A percentile compares a stretch with the other conserved stretches of the same genome.
Conservation (phyloP, 2,113 vertebrate genomes). For the Acrocephalus arundinaceus region DNA sequence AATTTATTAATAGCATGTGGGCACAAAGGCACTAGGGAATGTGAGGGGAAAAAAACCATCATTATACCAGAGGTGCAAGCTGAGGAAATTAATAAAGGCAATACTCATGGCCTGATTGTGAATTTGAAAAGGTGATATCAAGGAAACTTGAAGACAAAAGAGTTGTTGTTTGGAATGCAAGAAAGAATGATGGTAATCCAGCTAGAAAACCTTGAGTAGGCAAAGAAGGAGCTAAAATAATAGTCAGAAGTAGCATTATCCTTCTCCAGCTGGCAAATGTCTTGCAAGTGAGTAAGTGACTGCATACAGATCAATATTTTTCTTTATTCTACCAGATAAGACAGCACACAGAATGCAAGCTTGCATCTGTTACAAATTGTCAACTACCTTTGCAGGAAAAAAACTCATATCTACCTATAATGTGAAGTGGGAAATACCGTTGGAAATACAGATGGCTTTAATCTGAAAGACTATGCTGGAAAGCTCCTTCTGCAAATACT, state of each 20-base stretch:
- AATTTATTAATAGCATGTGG: not conserved
- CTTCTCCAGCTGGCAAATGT: not conserved
- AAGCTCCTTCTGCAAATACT: not conserved
- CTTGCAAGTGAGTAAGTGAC: not conserved
- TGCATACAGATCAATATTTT: not conserved
- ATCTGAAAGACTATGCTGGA: not conserved
- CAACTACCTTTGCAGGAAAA: not conserved
- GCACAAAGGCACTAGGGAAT: not conserved
- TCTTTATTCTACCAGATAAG: not conserved
- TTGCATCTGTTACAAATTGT: not conserved
- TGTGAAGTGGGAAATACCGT: not conserved
- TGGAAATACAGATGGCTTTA: not conserved
- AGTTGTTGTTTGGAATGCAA: not conserved
- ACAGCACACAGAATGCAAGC: not conserved
- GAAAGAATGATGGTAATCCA: not conserved
- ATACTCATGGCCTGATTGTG: not conserved
- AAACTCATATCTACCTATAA: not conserved
- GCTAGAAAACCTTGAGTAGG: not conserved
- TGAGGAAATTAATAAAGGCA: not conserved
- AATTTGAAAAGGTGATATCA: not conserved
- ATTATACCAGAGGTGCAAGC: not conserved
- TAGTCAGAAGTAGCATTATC: not conserved
- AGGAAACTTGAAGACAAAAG: not conserved
- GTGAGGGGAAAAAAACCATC: not conserved
- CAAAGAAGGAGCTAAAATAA: not conserved